Base-by-base conservation (phyloP, 2,113 vertebrate species). In the Chionis minor region DNA sequence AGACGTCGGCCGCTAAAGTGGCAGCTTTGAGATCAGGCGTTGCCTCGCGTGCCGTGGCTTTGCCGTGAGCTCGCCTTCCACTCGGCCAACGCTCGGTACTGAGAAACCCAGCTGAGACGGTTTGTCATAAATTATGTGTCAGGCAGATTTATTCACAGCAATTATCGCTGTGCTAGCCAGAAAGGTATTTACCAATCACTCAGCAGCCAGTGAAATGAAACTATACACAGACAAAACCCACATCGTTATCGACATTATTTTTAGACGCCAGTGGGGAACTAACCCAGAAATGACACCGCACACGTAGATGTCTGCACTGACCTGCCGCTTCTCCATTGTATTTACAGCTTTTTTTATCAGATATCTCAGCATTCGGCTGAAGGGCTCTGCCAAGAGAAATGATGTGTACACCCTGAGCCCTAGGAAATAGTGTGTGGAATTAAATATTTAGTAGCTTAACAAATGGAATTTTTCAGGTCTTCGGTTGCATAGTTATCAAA, bases 241-340 rank as follows among this genome's bases (percentile, higher is more conserved):
- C 5, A 10, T 27, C 0, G 3, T 52, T 67, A 17, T 18, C 3
- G 0, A 20, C 6, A 1, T 32, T 81, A 6, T 56, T 90, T 81
- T 87, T 69, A 42, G 75, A 27, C 11, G 6, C 13, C 74, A 4
- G 35, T 4, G 28, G 56, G 69, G 73, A 89, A 7, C 73, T 8
- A 40, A 30, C 12, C 38, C 73, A 35, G 82, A 26, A 16, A 7
- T 12, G 55, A 27, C 55, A 18, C 1, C 5, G 84, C n/a, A 4
- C 28, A 0, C 7, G 47, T 24, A 14, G 72, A 20, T 14, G 16
- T 35, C 40, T 24, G 1, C 54, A 6, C 7, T 10, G 22, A 4
- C 28, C 2, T 19, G 55, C 59, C 4, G 2, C 9, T 86, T 54
- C 85, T 65, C 44, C 71, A 4, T 14, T 40, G 0, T 3, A 6